phyloP scores from a whole-genome alignment of 1,140 invertebrate species.

The Fopius arisanus region DNA sequence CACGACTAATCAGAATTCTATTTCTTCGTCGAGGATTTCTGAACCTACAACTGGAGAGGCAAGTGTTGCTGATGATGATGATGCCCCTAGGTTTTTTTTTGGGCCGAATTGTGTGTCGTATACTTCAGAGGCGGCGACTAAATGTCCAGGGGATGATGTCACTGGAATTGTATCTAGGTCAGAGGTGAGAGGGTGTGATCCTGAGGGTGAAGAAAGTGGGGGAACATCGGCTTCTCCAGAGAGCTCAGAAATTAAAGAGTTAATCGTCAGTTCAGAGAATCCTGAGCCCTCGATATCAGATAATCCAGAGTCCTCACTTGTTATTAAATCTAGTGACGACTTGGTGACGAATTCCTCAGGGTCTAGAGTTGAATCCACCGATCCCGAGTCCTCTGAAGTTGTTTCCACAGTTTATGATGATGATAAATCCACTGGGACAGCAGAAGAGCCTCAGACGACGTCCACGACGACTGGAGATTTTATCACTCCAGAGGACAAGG shows the following conservation, averaged over 20 bases:
- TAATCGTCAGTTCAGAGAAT: not conserved
- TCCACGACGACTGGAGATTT: too few relatives aligned
- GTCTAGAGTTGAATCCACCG: not conserved
- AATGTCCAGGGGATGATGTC: not conserved
- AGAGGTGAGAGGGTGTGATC: not conserved
- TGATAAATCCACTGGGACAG: not conserved
- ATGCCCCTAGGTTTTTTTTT: slow-evolving; percentile 61
- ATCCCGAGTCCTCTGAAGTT: not conserved
- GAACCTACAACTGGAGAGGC: not conserved
- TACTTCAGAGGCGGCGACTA: slow-evolving; percentile 7
- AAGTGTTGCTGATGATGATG: not conserved
- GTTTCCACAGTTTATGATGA: not conserved
- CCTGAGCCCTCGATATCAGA: not conserved
- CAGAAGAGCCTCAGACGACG: not conserved
- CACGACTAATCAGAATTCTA: slow-evolving; percentile 28
- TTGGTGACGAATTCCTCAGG: not conserved
- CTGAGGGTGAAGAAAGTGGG: too few relatives aligned
- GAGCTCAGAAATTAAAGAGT: not conserved
- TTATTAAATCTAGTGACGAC: not conserved
- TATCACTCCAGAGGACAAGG: too few relatives aligned
- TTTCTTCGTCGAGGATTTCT: slow-evolving; percentile 7
- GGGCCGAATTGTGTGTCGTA: slow-evolving; percentile 62
- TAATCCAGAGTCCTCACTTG: not conserved
- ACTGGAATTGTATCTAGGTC: slow-evolving; percentile 4
- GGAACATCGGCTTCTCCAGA: too few relatives aligned